Percentiles rank a stretch among this genome's conserved stretches.
Conservation (phyloP, 2,888 invertebrate genomes). For the Tipula helvola region DNA sequence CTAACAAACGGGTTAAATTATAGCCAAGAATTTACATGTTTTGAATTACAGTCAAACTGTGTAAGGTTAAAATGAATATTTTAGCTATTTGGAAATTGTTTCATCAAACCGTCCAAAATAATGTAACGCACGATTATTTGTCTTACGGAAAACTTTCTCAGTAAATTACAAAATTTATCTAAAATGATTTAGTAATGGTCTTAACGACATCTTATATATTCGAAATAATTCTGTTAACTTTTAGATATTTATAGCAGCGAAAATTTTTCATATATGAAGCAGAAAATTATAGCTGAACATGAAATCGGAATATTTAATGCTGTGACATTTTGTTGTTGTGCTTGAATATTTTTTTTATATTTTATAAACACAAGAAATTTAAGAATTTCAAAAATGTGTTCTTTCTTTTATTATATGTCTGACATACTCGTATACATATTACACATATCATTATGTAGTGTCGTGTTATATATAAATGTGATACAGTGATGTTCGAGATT, state of each 20-base stretch:
- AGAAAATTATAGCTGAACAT: not conserved
- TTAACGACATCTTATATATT: not conserved
- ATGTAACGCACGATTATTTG: no score
- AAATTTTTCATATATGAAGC: not conserved
- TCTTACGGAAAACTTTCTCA: no score
- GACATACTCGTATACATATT: not conserved
- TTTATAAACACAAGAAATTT: not conserved
- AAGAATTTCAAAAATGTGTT: not conserved
- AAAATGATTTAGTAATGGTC: not conserved
- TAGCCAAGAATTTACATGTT: no score
- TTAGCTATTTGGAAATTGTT: no score
- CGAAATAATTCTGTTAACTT: not conserved
- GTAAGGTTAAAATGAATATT: no score
- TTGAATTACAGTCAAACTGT: no score
- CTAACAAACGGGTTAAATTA: no score
- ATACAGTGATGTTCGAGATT: not conserved
- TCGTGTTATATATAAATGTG: not conserved
- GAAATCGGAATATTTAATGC: not conserved
- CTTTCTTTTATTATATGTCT: not conserved
- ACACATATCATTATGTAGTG: not conserved
- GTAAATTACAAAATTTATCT: not conserved
- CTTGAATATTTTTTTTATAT: not conserved
- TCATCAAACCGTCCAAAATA: no score
- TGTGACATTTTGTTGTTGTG: not conserved
- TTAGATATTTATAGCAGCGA: not conserved